phyloP scores from a whole-genome alignment of 2,888 invertebrate species.

The Smittia sp. region DNA sequence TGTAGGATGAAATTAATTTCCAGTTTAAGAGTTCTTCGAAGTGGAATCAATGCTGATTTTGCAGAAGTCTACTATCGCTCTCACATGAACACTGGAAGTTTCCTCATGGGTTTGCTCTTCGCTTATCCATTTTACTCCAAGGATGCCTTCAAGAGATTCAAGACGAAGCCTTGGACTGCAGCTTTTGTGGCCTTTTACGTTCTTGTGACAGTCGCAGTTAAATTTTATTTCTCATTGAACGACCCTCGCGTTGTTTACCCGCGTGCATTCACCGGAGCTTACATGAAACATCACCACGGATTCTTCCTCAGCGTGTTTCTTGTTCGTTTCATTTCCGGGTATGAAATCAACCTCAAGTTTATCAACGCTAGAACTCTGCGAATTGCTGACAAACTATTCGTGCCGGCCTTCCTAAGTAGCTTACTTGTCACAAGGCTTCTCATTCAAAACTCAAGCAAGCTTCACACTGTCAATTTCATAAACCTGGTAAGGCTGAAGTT shows the following conservation, averaged over 20 bases:
- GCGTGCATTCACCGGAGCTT: not conserved
- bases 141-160: not conserved
- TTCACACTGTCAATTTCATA: not conserved
- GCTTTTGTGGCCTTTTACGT: not conserved
- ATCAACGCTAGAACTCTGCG: not conserved
- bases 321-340: too few relatives aligned
- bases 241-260: not conserved
- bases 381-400: not conserved
- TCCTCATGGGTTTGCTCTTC: not conserved
- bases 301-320: not conserved
- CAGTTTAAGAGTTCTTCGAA: not conserved
- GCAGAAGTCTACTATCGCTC: not conserved
- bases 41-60: not conserved
- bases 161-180: not conserved
- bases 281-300: conserved; percentile 14
- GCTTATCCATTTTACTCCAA: not conserved
- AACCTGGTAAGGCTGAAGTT: conserved; percentile 2
- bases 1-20: not conserved
- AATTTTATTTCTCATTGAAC: too few relatives aligned
- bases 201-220: too few relatives aligned
- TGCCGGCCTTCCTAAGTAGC: not conserved
- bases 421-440: not conserved
- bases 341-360: not conserved
- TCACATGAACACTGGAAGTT: conserved; percentile 14
- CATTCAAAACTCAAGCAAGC: not conserved